Evolutionary conservation across 2,113 vertebrate genomes (phyloP), one percentile per base, ranked within the genome.

Genomic region (Ivindomyrus marchei): DNA sequence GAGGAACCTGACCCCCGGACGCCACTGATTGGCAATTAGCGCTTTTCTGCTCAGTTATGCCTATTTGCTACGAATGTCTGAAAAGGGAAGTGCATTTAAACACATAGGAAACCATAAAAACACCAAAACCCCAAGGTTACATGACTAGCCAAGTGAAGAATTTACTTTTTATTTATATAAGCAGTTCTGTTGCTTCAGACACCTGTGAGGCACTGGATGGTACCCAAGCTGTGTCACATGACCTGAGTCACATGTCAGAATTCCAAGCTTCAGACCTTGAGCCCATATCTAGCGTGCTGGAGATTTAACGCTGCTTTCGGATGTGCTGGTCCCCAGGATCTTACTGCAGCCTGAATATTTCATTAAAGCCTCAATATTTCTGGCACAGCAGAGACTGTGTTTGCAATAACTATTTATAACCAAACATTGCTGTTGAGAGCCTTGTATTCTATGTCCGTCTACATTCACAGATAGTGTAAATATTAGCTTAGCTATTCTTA

Each of bases 11-110:
- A 85, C 27, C 62, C 27, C 62, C 13, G 62, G 62, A 45, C 47
- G 50, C 47, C 84, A 17, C 42, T 89, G 89, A 56, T 85, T 83
- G 52, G 19, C 80, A 80, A 85, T 89, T 77, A 77, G 49, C 13
- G 31, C 46, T 15, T 31, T 42, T n/a, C n/a, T 52, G 46, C 24
- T 47, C 53, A 47, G 17, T 24, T 85, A 10, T 88, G 56, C 36
- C 56, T 21, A 36, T 66, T 88, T 88, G 87, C 36, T 36, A n/a
- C n/a, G 39, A 62, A 62, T 42, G 53, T 39, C 36, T 31, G 58
- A 88, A 70, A 70, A 27, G 31, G 21, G 74, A 80, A 80, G 74
- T 19, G 4, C 2, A 8, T 80, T 80, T 19, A 42, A 50, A 50
- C 45, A 86, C 45, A 49, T 21, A 10, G 24, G 7, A n/a, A 86